Evolutionary conservation across 2,797 vertebrate species (phyloP).

Genomic region (Molossus molossus): DNA sequence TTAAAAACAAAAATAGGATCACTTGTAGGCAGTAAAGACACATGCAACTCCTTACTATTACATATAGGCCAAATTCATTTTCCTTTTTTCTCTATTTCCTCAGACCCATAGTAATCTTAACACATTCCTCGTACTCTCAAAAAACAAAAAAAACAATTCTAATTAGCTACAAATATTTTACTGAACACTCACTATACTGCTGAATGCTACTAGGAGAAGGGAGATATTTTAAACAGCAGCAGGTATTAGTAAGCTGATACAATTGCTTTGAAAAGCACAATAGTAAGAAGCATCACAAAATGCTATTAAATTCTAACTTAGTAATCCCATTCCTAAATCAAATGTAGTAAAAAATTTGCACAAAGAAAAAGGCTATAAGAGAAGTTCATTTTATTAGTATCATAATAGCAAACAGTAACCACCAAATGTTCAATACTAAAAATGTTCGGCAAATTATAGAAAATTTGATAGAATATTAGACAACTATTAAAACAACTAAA

Average conservation of each 20-base stretch:
- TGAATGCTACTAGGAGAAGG: conserved; percentile 20
- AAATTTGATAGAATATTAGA: background rate
- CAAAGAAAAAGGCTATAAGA: background rate
- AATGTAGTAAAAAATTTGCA: conserved; percentile 36
- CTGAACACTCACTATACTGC: background rate
- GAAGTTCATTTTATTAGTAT: conserved; percentile 30
- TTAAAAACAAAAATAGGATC: background rate
- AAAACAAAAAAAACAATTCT: background rate
- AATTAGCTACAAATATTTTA: conserved; percentile 8
- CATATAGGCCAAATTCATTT: conserved; percentile 3
- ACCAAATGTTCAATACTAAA: conserved; percentile 40
- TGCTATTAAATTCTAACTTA: conserved; percentile 58
- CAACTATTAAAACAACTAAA: conserved; percentile 20
- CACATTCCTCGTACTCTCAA: background rate
- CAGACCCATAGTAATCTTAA: conserved; percentile 13
- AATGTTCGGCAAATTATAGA: conserved; percentile 29
- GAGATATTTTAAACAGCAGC: conserved; percentile 1
- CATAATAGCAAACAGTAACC: background rate
- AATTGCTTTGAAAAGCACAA: conserved; percentile 58
- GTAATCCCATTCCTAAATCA: conserved; percentile 39
- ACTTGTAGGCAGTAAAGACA: background rate
- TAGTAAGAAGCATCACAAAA: background rate
- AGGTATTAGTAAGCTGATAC: background rate
- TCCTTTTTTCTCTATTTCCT: conserved; percentile 53
- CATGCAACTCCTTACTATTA: conserved; percentile 3